Percentiles rank a stretch among this genome's conserved stretches.
Conservation (phyloP, 2,797 vertebrate species). For the Distichodus sexfasciatus region DNA sequence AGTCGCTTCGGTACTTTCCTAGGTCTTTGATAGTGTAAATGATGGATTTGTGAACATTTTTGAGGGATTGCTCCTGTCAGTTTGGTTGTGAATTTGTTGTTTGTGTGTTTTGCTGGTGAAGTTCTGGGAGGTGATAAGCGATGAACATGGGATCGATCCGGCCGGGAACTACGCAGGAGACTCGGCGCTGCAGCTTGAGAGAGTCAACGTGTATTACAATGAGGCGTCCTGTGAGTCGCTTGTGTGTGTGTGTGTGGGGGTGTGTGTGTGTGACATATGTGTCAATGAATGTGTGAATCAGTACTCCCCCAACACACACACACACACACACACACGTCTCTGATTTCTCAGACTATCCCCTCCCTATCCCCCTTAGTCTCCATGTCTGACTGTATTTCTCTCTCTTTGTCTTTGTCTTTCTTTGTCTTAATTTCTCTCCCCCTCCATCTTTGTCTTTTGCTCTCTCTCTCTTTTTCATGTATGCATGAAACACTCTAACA, state of each 20-base stretch:
- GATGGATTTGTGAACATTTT: too few relatives aligned
- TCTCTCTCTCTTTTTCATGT: background rate
- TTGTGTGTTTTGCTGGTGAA: conserved; percentile 53
- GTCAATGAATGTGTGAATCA: conserved; percentile 33
- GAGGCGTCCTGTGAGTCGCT: conserved; percentile 88
- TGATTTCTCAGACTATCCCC: too few relatives aligned
- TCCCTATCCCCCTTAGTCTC: too few relatives aligned
- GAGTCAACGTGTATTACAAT: conserved; percentile 92
- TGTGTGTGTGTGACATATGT: conserved; percentile 71
- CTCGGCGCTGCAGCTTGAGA: conserved; percentile 86
- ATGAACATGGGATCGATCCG: conserved; percentile 89
- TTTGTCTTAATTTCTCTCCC: too few relatives aligned
- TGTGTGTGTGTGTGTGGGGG: conserved; percentile 27
- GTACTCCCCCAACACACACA: background rate
- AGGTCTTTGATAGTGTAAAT: too few relatives aligned
- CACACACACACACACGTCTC: background rate
- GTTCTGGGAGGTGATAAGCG: conserved; percentile 97
- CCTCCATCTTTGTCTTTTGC: too few relatives aligned
- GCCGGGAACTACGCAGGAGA: conserved; percentile 87
- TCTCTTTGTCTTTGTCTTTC: too few relatives aligned
- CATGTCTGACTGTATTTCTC: too few relatives aligned
- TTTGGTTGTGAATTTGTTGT: too few relatives aligned
- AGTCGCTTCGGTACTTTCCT: background rate
- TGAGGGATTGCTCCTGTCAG: too few relatives aligned
- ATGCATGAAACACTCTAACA: background rate